Evolutionary conservation across 53 echinoderm and acorn worm genomes (phyloP).

Genomic region (Astropecten irregularis): DNA sequence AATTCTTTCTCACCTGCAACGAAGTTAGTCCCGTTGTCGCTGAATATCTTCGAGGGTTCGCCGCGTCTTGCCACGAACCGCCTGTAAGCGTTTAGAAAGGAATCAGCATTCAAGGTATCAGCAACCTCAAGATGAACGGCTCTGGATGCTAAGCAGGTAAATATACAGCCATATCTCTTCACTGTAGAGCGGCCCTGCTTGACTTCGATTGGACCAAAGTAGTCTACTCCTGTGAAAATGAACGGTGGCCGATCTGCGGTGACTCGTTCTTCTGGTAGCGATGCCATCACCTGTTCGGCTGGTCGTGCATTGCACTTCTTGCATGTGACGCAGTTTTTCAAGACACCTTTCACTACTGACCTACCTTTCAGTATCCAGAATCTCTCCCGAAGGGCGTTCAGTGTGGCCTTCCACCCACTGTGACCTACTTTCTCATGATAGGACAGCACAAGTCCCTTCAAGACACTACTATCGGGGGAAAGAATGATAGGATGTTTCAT

Average conservation of each 20-base stretch:
- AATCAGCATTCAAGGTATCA: constrained; percentile 1
- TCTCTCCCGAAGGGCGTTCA: constrained; percentile 44
- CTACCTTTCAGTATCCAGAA: constrained; percentile 48
- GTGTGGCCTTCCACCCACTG: constrained; percentile 38
- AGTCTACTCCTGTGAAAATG: constrained; percentile 8
- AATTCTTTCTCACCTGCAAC: constrained; percentile 66
- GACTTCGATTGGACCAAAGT: constrained; percentile 33
- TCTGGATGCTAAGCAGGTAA: not conserved
- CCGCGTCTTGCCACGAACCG: constrained; percentile 56
- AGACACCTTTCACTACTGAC: not conserved
- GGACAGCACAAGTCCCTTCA: not conserved
- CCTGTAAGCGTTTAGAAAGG: not conserved
- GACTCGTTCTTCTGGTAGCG: constrained; percentile 9
- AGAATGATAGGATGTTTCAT: not conserved
- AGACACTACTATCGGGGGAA: not conserved
- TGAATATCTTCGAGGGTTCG: constrained; percentile 8
- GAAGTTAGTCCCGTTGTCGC: constrained; percentile 56
- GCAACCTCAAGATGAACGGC: not conserved
- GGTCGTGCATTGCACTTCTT: not conserved
- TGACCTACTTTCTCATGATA: constrained; percentile 45
- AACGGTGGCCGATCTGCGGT: constrained; percentile 8
- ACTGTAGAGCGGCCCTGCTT: not conserved
- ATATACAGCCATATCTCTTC: not conserved
- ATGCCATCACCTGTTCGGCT: constrained; percentile 9
- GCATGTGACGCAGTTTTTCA: constrained; percentile 44